These are phyloP conservation scores for Ispidina lecontei DNA, from an alignment of 2,797 vertebrate species.

Conservation along the genomic window DNA sequence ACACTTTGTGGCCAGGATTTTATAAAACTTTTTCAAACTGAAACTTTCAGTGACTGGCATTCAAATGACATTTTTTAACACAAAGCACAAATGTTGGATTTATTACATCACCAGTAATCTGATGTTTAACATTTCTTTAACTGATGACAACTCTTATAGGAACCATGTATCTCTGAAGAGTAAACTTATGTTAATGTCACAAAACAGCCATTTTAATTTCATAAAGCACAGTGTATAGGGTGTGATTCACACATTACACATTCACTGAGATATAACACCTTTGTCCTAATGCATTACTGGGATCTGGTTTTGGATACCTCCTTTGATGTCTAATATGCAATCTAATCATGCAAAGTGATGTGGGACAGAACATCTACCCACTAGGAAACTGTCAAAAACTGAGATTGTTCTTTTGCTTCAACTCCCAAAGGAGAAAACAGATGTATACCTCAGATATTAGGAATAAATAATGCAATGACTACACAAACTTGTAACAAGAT, in stretches of 20 bases:
- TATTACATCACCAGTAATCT: neutral
- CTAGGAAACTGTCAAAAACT: neutral
- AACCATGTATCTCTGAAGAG: neutral
- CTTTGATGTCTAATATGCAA: neutral
- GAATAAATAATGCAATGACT: neutral
- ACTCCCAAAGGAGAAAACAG: neutral
- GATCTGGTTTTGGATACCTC: neutral
- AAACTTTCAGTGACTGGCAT: neutral
- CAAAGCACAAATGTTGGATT: neutral
- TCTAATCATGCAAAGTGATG: neutral
- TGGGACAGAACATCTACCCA: neutral
- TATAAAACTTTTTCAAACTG: neutral
- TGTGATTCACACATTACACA: neutral
- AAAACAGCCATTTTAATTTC: neutral
- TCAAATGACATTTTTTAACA: neutral
- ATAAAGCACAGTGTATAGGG: neutral
- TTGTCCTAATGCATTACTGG: neutral
- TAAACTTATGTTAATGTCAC: neutral
- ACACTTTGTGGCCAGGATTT: neutral
- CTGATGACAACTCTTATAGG: neutral
- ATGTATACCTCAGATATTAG: neutral
- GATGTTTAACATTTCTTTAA: neutral
- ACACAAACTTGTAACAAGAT: neutral
- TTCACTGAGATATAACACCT: neutral
- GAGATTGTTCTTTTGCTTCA: neutral